Evolutionary conservation across 2,797 vertebrate genomes (phyloP).

Genomic region (Cryptoprocta ferox): DNA sequence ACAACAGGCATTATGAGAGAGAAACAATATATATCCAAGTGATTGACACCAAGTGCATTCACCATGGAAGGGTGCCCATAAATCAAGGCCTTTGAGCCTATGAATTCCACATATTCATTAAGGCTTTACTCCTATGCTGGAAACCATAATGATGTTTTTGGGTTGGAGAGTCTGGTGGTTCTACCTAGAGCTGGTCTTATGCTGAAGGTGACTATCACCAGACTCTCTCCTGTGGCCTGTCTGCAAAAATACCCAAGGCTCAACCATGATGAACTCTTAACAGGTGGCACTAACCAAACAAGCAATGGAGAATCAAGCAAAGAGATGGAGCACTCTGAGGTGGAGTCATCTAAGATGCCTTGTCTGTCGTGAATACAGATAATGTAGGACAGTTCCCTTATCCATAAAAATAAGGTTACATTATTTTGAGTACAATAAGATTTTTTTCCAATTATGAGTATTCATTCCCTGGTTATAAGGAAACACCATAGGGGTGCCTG

Average conservation of each 20-base stretch:
- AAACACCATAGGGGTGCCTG: neutral
- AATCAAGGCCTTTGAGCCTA: neutral
- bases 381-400: neutral
- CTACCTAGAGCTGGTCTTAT: neutral
- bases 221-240: neutral
- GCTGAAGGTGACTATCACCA: neutral
- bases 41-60: neutral
- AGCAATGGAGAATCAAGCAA: neutral
- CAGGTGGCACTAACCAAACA: neutral
- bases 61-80: neutral
- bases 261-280: neutral
- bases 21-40: neutral
- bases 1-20: neutral
- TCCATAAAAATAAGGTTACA: neutral
- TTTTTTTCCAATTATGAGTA: neutral
- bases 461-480: neutral
- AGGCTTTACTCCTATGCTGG: neutral
- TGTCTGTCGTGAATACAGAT: neutral
- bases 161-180: neutral
- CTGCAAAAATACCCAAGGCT: neutral
- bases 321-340: neutral
- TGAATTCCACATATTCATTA: neutral
- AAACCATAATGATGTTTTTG: neutral
- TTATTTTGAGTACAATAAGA: neutral
- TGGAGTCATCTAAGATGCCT: neutral